phyloP scores from a whole-genome alignment of 2,888 invertebrate species.

The Folsomia candida region DNA sequence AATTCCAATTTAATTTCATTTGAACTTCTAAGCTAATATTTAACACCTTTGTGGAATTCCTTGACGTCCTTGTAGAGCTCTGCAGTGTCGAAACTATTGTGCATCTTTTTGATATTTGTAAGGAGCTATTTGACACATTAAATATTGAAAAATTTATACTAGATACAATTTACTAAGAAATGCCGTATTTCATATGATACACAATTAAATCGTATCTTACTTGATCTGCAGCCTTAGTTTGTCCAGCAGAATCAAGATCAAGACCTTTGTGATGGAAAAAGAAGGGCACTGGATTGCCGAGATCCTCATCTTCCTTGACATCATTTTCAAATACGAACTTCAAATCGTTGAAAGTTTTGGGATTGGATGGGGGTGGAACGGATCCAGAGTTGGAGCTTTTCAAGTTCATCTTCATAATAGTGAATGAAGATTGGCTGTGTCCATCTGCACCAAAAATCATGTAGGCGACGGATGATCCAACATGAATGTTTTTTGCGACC shows the following conservation, averaged over 20 bases:
- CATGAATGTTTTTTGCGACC: constrained; percentile 32
- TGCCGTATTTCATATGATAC: too few species aligned
- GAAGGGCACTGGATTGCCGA: constrained; percentile 42
- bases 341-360: constrained; percentile 35
- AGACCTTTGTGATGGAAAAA: constrained; percentile 46
- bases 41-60: too few species aligned
- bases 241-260: constrained; percentile 34
- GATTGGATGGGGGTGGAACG: constrained; percentile 41
- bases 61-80: too few species aligned
- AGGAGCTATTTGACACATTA: too few species aligned
- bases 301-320: too few species aligned
- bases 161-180: too few species aligned
- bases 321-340: constrained; percentile 44
- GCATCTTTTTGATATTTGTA: too few species aligned
- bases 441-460: constrained; percentile 43
- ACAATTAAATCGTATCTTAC: constrained; percentile 14
- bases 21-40: too few species aligned
- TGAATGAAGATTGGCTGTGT: constrained; percentile 43
- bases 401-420: constrained; percentile 22
- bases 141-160: too few species aligned
- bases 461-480: constrained; percentile 38
- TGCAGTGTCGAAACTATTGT: too few species aligned
- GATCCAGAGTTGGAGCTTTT: constrained; percentile 31
- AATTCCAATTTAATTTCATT: too few species aligned
- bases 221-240: constrained; percentile 32